Base-by-base conservation (phyloP, 2,888 invertebrate genomes). In the Agrenia bidenticulata region DNA sequence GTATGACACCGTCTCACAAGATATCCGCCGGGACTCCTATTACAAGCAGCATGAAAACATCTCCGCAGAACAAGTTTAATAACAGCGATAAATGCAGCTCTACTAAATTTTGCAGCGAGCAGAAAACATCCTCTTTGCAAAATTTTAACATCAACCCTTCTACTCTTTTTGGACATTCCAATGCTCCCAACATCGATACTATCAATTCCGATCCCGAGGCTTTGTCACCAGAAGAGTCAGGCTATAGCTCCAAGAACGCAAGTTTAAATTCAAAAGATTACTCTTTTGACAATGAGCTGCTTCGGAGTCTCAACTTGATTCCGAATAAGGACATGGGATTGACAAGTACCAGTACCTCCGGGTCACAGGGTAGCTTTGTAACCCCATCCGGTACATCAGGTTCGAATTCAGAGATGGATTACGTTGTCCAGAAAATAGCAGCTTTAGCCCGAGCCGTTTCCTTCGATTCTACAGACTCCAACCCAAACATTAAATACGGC, bases 381-480 rank as follows among this genome's bases (percentile, higher is more conserved):
- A 78, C 81, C 19, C 81, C 82, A 71, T 85, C 86, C 19, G 81
- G 82, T 72, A 85, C 86, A 58, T 78, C 80, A 17, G 81, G 80
- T 24, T 83, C 89, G 55, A 86, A 86, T 67, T 88, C 89, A 81
- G 89, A 89, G 80, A 89, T 89, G 89, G 89, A 89, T 80, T 88
- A 89, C 80, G 89, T 89, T 73, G 89, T 89, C 69, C 89, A 89
- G 80, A 89, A 89, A 82, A 89, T 89, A 78, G 89, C 89, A 69
- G 82, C 89, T 75, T 81, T 89, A 78, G 89, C 89, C 49, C 62
- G 71, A 64, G 89, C 89, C 21, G 84, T 88, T 75, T 88, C 89
- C n/a, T 87, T 87, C 54, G 88, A 88, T 77, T 87, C 87, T n/a
- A 72, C 71, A 79, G 87, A 87, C 77, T 82, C 86, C 61, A 84